Evolutionary conservation across 2,888 invertebrate genomes (phyloP), one percentile per base, ranked within the genome.

Genomic region (Elysia crispata): DNA sequence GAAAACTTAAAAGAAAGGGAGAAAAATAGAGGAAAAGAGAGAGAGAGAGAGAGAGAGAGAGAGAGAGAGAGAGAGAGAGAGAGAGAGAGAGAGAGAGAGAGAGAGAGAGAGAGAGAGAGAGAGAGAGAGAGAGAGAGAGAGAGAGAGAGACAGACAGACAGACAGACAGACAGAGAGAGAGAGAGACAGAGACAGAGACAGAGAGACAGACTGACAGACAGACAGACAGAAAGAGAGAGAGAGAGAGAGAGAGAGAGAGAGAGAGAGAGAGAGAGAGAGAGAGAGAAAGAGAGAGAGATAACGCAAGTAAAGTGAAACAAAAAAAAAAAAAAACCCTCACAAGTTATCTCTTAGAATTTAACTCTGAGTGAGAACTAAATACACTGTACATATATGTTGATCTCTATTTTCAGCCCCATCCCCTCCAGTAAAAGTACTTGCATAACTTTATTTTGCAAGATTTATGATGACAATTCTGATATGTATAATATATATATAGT

Each of bases 231-330:
- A 25, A 50, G 73, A 73, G 28, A 23, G 50, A 54, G 5, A 73
- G 25, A 50, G 74, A 60, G 20, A 30, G 18, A 25, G 30, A 60
- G 60, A 74, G n/a, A 28, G 25, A 73, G 54, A 73, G 73, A 54
- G 41, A 73, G 23, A 73, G 54, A 54, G 50, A 73, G 23, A 54
- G 54, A 73, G 73, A 73, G 54, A 73, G 54, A 73, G 73, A 73
- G 69, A 69, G 33, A 69, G 33, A 69, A 15, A 69, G 69, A 69
- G 33, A 69, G 41, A 20, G 18, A 20, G n/a, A 49, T 49, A 23
- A 41, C 13, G n/a, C n/a, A n/a, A n/a, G n/a, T n/a, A n/a, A n/a
- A n/a, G n/a, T n/a, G n/a, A n/a, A n/a, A n/a, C n/a, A n/a, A n/a
- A n/a, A n/a, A n/a, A n/a, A n/a, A n/a, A n/a, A n/a, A n/a, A n/a